Evolutionary conservation across 2,888 invertebrate genomes (phyloP).

Genomic region (Bombylius major): DNA sequence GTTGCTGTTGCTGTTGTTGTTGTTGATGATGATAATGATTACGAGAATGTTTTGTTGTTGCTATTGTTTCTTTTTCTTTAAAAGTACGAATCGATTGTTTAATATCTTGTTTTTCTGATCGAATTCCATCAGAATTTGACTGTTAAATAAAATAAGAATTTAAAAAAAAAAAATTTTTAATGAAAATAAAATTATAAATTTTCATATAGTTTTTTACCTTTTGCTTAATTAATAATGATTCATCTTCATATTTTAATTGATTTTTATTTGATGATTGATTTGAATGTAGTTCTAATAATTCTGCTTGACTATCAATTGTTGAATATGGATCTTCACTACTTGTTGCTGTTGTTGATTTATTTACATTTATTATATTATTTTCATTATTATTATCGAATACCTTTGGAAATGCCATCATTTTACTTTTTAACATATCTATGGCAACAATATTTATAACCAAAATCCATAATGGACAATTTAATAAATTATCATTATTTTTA

Average conservation of each 20-base stretch:
- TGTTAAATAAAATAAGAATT: not conserved
- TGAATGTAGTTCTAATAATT: conserved; percentile 30
- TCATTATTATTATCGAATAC: conserved; percentile 6
- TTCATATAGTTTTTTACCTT: not conserved
- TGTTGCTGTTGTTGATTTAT: conserved; percentile 24
- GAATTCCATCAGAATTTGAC: not conserved
- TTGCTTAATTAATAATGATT: not conserved
- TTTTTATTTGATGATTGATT: conserved; percentile 18
- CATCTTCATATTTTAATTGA: not conserved
- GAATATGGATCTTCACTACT: conserved; percentile 35
- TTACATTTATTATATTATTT: conserved; percentile 21
- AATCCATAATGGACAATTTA: conserved; percentile 67
- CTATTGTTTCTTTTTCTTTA: not conserved
- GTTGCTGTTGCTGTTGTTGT: not conserved
- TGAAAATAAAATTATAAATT: not conserved
- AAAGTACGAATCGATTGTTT: not conserved
- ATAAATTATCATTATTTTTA: conserved; percentile 50
- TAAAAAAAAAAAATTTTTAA: not conserved
- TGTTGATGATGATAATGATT: conserved; percentile 8
- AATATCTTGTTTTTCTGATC: not conserved
- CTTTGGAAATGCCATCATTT: conserved; percentile 39
- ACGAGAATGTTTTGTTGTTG: not conserved
- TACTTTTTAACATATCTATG: conserved; percentile 61
- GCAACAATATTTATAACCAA: conserved; percentile 67
- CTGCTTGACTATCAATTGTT: conserved; percentile 35